Evolutionary conservation across 2,888 invertebrate species (phyloP).

Genomic region (Aspidiotus destructor): DNA sequence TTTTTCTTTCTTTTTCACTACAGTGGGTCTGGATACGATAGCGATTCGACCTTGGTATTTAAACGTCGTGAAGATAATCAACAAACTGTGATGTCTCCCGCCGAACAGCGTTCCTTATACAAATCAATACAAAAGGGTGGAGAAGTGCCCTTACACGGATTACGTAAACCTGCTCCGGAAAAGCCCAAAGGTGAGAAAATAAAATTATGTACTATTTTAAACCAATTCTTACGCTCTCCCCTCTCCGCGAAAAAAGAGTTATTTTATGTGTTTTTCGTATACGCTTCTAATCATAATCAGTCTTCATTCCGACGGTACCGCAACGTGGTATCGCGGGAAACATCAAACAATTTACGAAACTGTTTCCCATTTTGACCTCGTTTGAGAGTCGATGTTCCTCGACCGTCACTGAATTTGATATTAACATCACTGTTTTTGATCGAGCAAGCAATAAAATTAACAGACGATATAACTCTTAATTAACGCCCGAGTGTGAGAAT

Average conservation of each 20-base stretch:
- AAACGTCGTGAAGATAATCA: conserved; percentile 52
- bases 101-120: conserved; percentile 76
- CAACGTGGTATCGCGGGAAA: too few relatives aligned
- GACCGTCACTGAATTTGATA: too few relatives aligned
- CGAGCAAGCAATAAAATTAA: too few relatives aligned
- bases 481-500: too few relatives aligned
- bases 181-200: conserved; percentile 61
- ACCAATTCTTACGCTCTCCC: background rate
- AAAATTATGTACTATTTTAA: background rate
- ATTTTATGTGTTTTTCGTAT: background rate
- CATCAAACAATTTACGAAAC: too few relatives aligned
- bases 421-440: too few relatives aligned
- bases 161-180: conserved; percentile 82
- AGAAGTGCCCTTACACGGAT: conserved; percentile 84
- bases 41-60: conserved; percentile 79
- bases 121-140: conserved; percentile 84
- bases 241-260: background rate
- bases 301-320: too few relatives aligned
- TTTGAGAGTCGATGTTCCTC: too few relatives aligned
- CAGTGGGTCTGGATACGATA: conserved; percentile 60
- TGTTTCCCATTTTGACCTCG: too few relatives aligned
- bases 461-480: too few relatives aligned
- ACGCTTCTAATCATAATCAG: too few relatives aligned
- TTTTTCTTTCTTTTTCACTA: background rate
- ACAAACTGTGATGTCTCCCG: conserved; percentile 55